phyloP scores from a whole-genome alignment of 2,797 vertebrate genomes.

The Sandelia bainsii region DNA sequence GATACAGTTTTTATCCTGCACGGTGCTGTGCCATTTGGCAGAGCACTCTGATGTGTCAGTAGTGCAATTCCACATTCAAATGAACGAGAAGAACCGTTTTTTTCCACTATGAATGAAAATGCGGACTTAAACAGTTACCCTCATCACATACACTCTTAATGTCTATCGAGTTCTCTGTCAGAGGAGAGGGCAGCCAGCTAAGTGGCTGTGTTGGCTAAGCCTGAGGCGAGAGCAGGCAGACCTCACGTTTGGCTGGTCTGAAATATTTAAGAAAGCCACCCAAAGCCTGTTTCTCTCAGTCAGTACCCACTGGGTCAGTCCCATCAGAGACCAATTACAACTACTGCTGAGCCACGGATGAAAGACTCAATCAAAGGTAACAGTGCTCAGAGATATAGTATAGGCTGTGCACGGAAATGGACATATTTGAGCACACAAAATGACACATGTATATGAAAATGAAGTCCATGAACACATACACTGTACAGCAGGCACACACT shows the following conservation, averaged over 20 bases:
- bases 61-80: background rate
- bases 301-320: slow-evolving; percentile 61
- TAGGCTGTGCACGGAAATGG: background rate
- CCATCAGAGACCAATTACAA: slow-evolving; percentile 79
- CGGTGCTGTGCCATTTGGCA: background rate
- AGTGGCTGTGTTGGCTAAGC: slow-evolving; percentile 63
- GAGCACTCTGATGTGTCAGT: background rate
- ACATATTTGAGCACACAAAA: slow-evolving; percentile 1
- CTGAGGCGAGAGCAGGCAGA: slow-evolving; percentile 59
- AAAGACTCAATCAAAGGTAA: slow-evolving; percentile 63
- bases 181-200: slow-evolving; percentile 49
- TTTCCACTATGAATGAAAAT: background rate
- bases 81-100: background rate
- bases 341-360: slow-evolving; percentile 57
- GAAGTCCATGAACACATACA: slow-evolving; percentile 7
- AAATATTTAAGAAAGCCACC: slow-evolving; percentile 75
- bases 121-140: background rate
- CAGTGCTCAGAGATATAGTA: slow-evolving; percentile 33
- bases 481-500: slow-evolving; percentile 1
- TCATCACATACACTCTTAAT: slow-evolving; percentile 27
- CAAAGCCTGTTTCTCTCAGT: slow-evolving; percentile 65
- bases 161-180: slow-evolving; percentile 36
- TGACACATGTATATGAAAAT: slow-evolving; percentile 8
- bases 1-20: background rate
- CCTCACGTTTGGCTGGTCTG: slow-evolving; percentile 66